Conservation (phyloP, 2,888 invertebrate species). For the Argyresthia albistria region DNA sequence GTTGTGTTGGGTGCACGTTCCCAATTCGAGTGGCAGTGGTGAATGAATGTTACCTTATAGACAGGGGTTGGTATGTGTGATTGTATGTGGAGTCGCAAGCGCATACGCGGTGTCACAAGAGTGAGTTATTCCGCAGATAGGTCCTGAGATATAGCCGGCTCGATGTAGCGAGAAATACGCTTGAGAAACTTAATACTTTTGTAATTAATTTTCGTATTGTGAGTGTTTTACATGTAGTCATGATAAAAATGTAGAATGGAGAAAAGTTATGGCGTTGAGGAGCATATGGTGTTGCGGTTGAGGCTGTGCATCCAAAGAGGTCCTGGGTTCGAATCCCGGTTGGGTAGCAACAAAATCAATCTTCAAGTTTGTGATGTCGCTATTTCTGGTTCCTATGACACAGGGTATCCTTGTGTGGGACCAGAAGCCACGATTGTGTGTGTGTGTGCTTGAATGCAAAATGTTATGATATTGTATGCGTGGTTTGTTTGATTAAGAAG, state of each 20-base stretch:
- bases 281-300: too few species aligned
- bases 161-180: constrained; percentile 48
- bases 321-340: too few species aligned
- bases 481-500: too few species aligned
- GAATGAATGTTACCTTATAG: not conserved
- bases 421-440: too few species aligned
- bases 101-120: constrained; percentile 22
- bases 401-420: too few species aligned
- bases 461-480: too few species aligned
- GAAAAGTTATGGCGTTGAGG: too few species aligned
- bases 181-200: constrained; percentile 1
- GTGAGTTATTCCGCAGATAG: constrained; percentile 60
- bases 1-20: not conserved
- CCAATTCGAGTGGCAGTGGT: not conserved
- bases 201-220: not conserved
- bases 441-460: too few species aligned
- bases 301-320: too few species aligned
- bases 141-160: constrained; percentile 48
- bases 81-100: constrained; percentile 15
- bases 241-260: not conserved
- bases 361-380: too few species aligned
- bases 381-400: too few species aligned
- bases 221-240: not conserved
- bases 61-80: constrained; percentile 12
- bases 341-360: too few species aligned